These are phyloP conservation scores for Miichthys miiuy DNA, from an alignment of 2,797 vertebrate genomes.

Conservation along the genomic window DNA sequence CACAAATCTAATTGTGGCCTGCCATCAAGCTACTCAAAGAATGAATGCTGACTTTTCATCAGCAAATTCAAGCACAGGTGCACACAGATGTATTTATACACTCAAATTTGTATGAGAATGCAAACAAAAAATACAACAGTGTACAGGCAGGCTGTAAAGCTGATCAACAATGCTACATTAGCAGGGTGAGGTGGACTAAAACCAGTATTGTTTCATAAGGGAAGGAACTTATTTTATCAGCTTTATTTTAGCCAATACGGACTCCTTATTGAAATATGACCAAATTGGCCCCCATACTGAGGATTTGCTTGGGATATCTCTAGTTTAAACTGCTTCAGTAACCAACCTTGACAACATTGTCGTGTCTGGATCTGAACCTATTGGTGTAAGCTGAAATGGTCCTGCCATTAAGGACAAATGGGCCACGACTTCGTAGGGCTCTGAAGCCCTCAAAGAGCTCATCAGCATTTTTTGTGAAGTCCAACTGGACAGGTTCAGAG, in stretches of 20 bases:
- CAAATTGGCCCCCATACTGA: neutral
- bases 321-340: conserved; percentile 7
- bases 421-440: conserved; percentile 85
- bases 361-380: conserved; percentile 85
- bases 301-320: neutral
- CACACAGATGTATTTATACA: neutral
- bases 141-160: neutral
- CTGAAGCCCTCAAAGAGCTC: conserved; percentile 88
- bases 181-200: neutral
- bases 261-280: neutral
- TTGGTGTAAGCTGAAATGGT: conserved; percentile 89
- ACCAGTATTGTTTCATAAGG: neutral
- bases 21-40: too few relatives aligned
- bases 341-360: conserved; percentile 88
- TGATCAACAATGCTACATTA: neutral
- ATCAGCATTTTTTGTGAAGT: conserved; percentile 87
- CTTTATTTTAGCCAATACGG: neutral
- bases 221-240: neutral
- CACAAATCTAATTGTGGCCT: neutral
- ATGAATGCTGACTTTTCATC: too few relatives aligned
- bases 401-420: conserved; percentile 87
- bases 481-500: conserved; percentile 86
- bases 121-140: neutral
- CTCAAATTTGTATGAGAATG: neutral
- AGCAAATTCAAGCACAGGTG: too few relatives aligned